Percentiles rank a stretch among this genome's conserved stretches.
phyloP scores from a whole-genome alignment of 2,797 vertebrate genomes.

The Ammospiza maritima region DNA sequence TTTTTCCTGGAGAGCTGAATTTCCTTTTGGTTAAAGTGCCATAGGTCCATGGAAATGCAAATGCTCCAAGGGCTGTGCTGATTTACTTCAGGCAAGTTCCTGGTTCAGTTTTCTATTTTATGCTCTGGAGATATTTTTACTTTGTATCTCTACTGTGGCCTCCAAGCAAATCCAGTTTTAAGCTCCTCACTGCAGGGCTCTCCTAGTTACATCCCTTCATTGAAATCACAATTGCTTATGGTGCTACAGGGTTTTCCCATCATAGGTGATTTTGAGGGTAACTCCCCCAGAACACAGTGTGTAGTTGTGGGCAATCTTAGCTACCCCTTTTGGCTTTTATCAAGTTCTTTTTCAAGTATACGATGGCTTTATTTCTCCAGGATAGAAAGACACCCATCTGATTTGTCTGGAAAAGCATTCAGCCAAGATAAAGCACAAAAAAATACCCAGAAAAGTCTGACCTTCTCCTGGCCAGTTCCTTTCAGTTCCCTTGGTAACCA shows the following conservation, averaged over 20 bases:
- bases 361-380: slow-evolving; percentile 17
- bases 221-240: background rate
- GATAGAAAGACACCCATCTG: slow-evolving; percentile 53
- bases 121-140: slow-evolving; percentile 7
- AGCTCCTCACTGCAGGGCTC: background rate
- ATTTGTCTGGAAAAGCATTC: slow-evolving; percentile 63
- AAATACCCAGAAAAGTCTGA: slow-evolving; percentile 47
- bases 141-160: background rate
- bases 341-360: background rate
- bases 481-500: slow-evolving; percentile 82
- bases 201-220: background rate
- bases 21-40: background rate
- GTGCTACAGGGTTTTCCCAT: background rate
- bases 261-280: background rate
- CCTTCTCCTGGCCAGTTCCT: slow-evolving; percentile 75
- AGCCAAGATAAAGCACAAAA: slow-evolving; percentile 73
- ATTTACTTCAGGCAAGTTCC: slow-evolving; percentile 11
- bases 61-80: background rate
- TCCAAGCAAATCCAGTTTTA: background rate
- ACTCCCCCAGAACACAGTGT: background rate
- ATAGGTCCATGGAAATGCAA: background rate
- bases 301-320: background rate
- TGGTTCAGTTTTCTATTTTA: slow-evolving; percentile 26
- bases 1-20: background rate
- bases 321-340: background rate